These are phyloP conservation scores for Anas flavirostris DNA, from an alignment of 2,797 vertebrate genomes.

Conservation along the genomic window DNA sequence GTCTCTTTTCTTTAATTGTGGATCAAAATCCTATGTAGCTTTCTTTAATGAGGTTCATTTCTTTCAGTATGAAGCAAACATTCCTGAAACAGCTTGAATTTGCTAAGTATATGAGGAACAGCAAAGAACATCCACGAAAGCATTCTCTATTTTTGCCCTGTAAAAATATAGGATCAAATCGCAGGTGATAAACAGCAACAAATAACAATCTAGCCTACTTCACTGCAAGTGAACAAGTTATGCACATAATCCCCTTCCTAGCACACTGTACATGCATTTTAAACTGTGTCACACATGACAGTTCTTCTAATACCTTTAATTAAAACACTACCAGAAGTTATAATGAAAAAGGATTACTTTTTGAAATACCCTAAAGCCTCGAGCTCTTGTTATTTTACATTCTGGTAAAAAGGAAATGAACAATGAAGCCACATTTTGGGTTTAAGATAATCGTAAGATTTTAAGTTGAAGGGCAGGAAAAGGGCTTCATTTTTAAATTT, in stretches of 20 bases:
- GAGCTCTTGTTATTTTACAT: conserved; percentile 38
- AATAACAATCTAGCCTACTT: neutral
- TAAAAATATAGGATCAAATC: neutral
- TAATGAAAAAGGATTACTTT: conserved; percentile 58
- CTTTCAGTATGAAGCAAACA: neutral
- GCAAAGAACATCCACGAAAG: neutral
- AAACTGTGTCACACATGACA: neutral
- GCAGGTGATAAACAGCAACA: neutral
- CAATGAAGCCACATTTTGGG: conserved; percentile 38
- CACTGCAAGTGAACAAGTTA: neutral
- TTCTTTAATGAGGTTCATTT: neutral
- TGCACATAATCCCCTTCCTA: conserved; percentile 6
- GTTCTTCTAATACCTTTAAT: conserved; percentile 62
- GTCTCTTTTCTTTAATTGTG: neutral
- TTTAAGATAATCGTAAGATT: conserved; percentile 33
- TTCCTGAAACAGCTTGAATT: neutral
- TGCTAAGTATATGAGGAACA: neutral
- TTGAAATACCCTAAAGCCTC: conserved; percentile 28
- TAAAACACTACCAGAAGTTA: conserved; percentile 61
- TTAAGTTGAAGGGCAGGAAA: conserved; percentile 32
- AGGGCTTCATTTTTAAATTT: neutral
- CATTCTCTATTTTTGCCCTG: neutral
- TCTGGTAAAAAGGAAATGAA: conserved; percentile 42
- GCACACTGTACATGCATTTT: neutral
- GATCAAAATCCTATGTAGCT: neutral